phyloP scores from a whole-genome alignment of 2,113 vertebrate species.

The Hemibagrus wyckioides region DNA sequence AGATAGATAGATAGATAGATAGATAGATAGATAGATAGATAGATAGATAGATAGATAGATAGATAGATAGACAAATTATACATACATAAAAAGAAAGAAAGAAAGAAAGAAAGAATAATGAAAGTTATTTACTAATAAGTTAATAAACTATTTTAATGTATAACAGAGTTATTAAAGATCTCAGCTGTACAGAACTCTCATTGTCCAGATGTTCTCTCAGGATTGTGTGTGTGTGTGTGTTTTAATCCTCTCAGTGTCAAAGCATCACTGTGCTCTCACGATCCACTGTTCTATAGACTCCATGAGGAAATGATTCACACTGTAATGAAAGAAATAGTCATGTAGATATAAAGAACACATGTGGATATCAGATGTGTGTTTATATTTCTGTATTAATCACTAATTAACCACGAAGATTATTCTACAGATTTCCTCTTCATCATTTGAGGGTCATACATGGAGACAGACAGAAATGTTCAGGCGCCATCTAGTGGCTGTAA shows the following conservation, averaged over 20 bases:
- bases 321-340: not conserved
- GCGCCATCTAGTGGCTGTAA: not conserved
- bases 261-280: not conserved
- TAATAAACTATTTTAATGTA: no score
- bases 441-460: not conserved
- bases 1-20: not conserved
- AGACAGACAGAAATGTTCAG: not conserved
- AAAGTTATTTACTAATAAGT: no score
- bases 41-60: no score
- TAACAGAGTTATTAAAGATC: no score
- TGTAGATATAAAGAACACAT: not conserved
- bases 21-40: not conserved
- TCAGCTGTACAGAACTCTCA: not conserved
- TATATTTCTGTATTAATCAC: not conserved
- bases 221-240: not conserved
- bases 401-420: not conserved
- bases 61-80: no score
- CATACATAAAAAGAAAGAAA: no score
- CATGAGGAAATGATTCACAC: not conserved
- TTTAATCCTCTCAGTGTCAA: not conserved
- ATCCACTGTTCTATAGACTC: not conserved
- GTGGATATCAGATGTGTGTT: not conserved
- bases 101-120: not conserved
- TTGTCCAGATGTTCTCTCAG: slow-evolving; percentile 4
- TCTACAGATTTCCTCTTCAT: not conserved